Evolutionary conservation across 2,797 vertebrate genomes (phyloP).

Genomic region (Peromyscus eremicus): DNA sequence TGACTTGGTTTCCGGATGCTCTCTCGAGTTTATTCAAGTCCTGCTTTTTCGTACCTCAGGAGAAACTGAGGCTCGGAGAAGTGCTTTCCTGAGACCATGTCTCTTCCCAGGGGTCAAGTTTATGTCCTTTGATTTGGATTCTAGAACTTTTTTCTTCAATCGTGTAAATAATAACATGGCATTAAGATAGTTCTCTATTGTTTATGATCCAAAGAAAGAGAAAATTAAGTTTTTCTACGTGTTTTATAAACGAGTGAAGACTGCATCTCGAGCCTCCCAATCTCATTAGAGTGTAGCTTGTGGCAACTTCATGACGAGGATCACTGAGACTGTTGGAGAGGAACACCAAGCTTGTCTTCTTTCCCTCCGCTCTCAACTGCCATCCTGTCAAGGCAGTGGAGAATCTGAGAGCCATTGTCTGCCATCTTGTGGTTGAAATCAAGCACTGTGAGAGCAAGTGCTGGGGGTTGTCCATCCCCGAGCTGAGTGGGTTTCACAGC

Average conservation of each 20-base stretch:
- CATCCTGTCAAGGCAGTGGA: neutral
- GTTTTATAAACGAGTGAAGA: neutral
- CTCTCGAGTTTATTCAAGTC: neutral
- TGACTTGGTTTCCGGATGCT: neutral
- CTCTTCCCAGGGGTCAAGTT: neutral
- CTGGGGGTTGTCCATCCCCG: neutral
- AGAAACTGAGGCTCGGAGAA: neutral
- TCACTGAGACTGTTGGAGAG: accelerated
- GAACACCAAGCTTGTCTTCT: neutral
- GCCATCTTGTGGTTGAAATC: conserved; percentile 79
- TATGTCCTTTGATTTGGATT: neutral
- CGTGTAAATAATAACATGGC: neutral
- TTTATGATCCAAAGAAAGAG: conserved; percentile 15
- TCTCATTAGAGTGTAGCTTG: neutral
- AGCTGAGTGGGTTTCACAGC: neutral
- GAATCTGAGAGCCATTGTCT: conserved; percentile 31
- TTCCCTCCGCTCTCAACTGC: neutral
- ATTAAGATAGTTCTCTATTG: neutral
- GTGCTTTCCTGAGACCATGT: neutral
- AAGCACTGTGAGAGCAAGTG: neutral
- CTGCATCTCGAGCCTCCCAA: conserved; percentile 9
- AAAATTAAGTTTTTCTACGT: neutral
- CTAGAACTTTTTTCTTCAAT: neutral
- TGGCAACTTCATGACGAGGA: neutral
- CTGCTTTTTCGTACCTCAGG: neutral